Percentiles rank a stretch among this genome's conserved stretches.
Conservation (phyloP, 2,113 vertebrate genomes). For the Haplochromis vanheusdeni region DNA sequence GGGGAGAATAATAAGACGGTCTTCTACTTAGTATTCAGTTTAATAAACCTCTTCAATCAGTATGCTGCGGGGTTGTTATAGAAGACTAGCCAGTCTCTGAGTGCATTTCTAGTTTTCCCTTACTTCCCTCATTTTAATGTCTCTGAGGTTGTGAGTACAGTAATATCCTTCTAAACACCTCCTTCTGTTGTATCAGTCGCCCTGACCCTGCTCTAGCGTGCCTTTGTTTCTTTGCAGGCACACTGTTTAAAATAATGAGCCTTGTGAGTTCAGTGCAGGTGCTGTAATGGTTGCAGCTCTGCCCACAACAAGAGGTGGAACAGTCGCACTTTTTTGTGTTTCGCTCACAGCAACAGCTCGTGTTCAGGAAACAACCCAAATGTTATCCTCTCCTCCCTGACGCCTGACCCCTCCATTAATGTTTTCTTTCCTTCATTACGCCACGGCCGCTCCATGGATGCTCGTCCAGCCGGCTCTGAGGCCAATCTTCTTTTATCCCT, state of each 20-base stretch:
- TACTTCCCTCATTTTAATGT: neutral
- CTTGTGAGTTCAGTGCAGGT: neutral
- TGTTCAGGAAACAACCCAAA: neutral
- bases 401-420: conserved; percentile 1
- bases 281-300: conserved; percentile 5
- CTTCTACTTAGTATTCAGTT: conserved; percentile 21
- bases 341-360: neutral
- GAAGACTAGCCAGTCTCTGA: neutral
- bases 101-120: neutral
- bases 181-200: neutral
- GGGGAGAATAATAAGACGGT: conserved; percentile 4
- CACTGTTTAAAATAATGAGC: conserved; percentile 16
- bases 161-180: neutral
- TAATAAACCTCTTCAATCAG: conserved; percentile 20
- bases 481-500: conserved; percentile 8
- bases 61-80: conserved; percentile 1
- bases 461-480: neutral
- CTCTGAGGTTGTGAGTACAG: neutral
- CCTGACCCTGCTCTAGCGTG: neutral
- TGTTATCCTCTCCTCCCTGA: neutral
- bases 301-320: neutral
- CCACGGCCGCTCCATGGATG: neutral
- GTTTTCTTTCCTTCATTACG: neutral
- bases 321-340: neutral
- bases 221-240: neutral